Evolutionary conservation across 37 sponge, comb jelly and placozoan species (phyloP), one percentile per base, ranked within the genome.

Genomic region (Crambe crambe): DNA sequence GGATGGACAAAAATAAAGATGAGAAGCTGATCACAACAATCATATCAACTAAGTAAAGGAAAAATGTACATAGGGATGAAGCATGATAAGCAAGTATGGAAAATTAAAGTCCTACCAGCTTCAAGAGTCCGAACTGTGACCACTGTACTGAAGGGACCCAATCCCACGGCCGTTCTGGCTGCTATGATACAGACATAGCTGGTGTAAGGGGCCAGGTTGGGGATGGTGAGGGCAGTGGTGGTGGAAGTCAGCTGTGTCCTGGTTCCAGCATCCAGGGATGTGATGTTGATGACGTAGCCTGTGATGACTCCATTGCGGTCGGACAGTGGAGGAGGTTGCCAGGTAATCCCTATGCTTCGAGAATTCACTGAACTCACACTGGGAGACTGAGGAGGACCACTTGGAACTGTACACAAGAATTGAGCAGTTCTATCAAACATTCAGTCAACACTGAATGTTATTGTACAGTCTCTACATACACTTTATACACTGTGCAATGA

Each of bases 291-390:
- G 9, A 70, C 37, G 41, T 85, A 85, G 56, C 70, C 73, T 21
- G 51, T 67, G 57, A 83, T 83, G 75, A 83, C 29, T 22, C 81
- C 81, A 80, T 80, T 80, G 9, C 56, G 71, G 2, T 80, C 62
- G 23, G 25, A 20, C 27, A 70, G 72, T 37, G 71, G 75, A 54
- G 83, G 75, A 18, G 83, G 56, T 31, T 27, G 15, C 75, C 75
- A 74, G 51, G 51, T 47, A 12, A 47, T 47, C 51, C 12, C 51
- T 47, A 47, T 47, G 12, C 51, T 47, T 15, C 12, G 12, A 15
- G 51, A 12, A 47, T 12, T 47, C 10, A 47, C 10, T 15, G 51
- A 6, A 47, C 51, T 47, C 6, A 12, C 51, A 47, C 51, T 12
- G 12, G 12, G 51, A 47, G 51, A 47, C 51, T 47, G 51, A 15